A percentile compares a stretch with the other conserved stretches of the same genome.
Evolutionary conservation across 2,113 vertebrate species (phyloP).

Genomic region (Callaeas wilsoni): DNA sequence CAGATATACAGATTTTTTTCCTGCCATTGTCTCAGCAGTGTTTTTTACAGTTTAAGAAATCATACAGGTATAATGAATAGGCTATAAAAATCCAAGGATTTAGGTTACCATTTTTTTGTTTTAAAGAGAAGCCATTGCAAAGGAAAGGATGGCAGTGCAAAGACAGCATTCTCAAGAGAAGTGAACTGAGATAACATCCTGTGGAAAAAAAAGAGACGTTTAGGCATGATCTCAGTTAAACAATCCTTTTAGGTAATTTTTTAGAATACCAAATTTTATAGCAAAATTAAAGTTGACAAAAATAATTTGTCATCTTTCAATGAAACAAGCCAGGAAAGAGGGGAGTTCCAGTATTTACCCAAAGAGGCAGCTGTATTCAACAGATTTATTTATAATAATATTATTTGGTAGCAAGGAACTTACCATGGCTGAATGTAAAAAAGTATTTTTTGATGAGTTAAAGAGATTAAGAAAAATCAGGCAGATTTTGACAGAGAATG

Average conservation of each 20-base stretch:
- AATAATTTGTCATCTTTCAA: constrained; percentile 57
- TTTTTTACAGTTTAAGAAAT: constrained; percentile 8
- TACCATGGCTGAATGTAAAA: constrained; percentile 76
- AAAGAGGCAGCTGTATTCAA: constrained; percentile 70
- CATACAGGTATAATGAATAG: neutral
- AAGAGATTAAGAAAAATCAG: constrained; percentile 82
- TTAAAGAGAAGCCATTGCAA: constrained; percentile 21
- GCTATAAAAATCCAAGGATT: neutral
- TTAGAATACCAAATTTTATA: constrained; percentile 55
- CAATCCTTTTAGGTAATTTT: constrained; percentile 8
- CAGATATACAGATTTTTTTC: neutral
- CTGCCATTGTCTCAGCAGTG: neutral
- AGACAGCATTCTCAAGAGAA: constrained; percentile 32
- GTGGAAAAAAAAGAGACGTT: neutral
- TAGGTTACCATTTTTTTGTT: neutral
- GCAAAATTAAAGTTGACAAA: constrained; percentile 57
- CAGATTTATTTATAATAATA: constrained; percentile 78
- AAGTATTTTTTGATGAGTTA: constrained; percentile 81
- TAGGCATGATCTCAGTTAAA: constrained; percentile 31
- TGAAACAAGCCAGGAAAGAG: constrained; percentile 35
- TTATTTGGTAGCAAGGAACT: constrained; percentile 76
- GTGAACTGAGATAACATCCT: constrained; percentile 18
- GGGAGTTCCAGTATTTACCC: constrained; percentile 54
- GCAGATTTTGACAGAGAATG: constrained; percentile 83
- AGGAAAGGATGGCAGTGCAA: neutral